Evolutionary conservation across 2,113 vertebrate species (phyloP), one percentile per base, ranked within the genome.

Genomic region (Chinchilla lanigera): DNA sequence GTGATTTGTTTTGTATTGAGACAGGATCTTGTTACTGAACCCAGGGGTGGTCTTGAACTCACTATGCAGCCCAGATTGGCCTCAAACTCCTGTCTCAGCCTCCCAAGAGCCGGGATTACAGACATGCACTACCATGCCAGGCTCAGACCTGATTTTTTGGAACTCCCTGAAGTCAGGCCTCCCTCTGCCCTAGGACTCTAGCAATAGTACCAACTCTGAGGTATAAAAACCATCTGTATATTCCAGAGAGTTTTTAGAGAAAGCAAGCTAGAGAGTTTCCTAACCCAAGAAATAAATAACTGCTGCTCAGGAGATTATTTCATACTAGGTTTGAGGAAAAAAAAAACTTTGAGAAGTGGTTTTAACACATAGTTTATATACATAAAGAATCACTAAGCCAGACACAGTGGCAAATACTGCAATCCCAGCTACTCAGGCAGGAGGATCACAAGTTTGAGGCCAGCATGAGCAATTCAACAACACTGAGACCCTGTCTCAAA

Each of bases 271-370:
- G 24, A 35, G 95, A 75, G 50, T 60, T 90, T 90, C 60, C 69
- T 69, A 92, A 83, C 35, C 78, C 75, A 41, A 67, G 28, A 84
- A 87, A 67, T 65, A 86, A 80, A 67, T 44, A 90, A 97, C 17
- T n/a, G 22, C 44, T 88, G 11, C 82, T 90, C 22, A 83, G 13
- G 41, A 90, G 56, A 77, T 67, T 86, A 93, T 54, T 87, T 95
- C 86, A 90, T 61, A 67, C 16, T 22, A 50, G 38, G 16, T 69
- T 93, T 77, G 7, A 97, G 75, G 35, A 69, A 78, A 95, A 97
- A 65, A 3, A 35, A 65, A 63, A 80, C 7, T 28, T 8, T 86
- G 26, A 81, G 20, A 81, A 24, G 13, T 75, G 2, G 17, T 19
- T 90, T 90, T 86, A 95, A 86, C 16, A 90, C 28, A 81, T 86